phyloP scores from a whole-genome alignment of 1,140 invertebrate species.

The Palaemon carinicauda region DNA sequence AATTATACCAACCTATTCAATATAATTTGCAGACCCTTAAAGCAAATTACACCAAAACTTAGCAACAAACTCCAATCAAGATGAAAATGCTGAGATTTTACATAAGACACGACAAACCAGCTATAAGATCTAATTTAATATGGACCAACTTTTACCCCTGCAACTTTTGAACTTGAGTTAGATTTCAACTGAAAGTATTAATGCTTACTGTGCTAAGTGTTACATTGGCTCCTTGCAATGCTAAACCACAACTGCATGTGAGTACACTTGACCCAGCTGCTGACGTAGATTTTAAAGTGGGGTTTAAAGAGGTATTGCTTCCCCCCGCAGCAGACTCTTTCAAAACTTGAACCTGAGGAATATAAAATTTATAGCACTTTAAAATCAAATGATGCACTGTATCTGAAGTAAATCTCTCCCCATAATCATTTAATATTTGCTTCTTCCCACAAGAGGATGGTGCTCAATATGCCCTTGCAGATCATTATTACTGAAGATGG shows the following conservation, averaged over 20 bases:
- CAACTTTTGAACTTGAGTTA: neutral
- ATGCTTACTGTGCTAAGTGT: slow-evolving; percentile 40
- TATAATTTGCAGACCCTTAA: too few species aligned
- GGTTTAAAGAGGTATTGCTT: neutral
- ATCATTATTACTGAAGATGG: too few species aligned
- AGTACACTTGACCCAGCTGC: slow-evolving; percentile 8
- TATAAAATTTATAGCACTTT: neutral
- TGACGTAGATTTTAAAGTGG: neutral
- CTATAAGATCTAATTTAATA: neutral
- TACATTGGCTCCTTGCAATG: slow-evolving; percentile 31
- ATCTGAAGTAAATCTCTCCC: neutral
- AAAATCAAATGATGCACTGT: neutral
- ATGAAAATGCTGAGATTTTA: too few species aligned
- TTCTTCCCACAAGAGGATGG: too few species aligned
- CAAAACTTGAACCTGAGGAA: slow-evolving; percentile 14
- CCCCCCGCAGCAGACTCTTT: neutral
- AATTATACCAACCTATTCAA: too few species aligned
- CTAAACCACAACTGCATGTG: slow-evolving; percentile 30
- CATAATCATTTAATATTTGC: neutral
- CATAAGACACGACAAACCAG: neutral
- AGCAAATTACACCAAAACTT: too few species aligned
- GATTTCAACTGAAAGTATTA: neutral
- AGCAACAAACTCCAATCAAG: too few species aligned
- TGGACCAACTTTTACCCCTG: neutral
- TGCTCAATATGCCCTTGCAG: too few species aligned